These are phyloP conservation scores for Gnathonemus longibarbis DNA, from an alignment of 2,113 vertebrate species.

Conservation along the genomic window DNA sequence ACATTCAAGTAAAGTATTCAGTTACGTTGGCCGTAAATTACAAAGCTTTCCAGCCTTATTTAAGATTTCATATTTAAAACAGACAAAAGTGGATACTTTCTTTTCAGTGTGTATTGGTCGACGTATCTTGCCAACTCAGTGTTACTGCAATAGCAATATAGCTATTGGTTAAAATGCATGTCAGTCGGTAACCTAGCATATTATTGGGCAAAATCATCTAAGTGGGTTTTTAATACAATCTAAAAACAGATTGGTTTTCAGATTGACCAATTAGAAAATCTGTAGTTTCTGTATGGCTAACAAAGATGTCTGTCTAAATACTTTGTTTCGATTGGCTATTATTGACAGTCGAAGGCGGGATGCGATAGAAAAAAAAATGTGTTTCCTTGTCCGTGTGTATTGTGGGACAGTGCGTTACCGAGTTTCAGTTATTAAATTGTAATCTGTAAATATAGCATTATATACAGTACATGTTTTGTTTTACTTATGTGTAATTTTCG, in stretches of 20 bases:
- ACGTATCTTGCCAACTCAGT: background rate
- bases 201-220: background rate
- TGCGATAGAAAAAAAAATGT: constrained; percentile 23
- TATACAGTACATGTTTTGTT: accelerated
- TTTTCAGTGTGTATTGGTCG: background rate
- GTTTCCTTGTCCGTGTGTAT: constrained; percentile 52
- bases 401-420: constrained; percentile 18
- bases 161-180: background rate
- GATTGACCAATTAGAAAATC: background rate
- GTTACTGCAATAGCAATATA: background rate
- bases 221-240: background rate
- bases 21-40: background rate
- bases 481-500: background rate
- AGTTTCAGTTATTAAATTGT: background rate
- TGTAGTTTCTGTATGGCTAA: background rate
- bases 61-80: background rate
- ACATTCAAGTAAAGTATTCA: background rate
- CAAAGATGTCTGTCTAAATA: accelerated
- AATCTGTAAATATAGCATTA: background rate
- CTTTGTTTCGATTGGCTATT: constrained; percentile 33
- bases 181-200: background rate
- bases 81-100: background rate
- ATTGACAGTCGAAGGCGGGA: background rate
- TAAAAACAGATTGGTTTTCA: background rate
- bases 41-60: background rate